Evolutionary conservation across 2,888 invertebrate species (phyloP).

Genomic region (Copidosoma aretas): DNA sequence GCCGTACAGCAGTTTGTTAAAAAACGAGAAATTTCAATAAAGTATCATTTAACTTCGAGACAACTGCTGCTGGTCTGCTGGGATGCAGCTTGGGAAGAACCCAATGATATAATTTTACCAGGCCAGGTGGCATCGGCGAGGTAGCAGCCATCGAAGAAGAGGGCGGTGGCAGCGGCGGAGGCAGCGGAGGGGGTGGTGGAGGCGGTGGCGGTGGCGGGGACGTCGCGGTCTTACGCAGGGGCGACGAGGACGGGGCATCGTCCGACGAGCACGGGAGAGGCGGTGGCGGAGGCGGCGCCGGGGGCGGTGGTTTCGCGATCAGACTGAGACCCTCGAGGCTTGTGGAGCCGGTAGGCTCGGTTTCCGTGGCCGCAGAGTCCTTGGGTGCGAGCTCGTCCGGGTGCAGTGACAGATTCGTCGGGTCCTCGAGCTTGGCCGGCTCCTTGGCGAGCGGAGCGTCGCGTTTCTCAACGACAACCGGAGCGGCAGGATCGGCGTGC

Average conservation of each 20-base stretch:
- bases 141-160: conserved; percentile 32
- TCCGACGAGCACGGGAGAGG: not conserved
- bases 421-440: conserved; percentile 45
- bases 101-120: too few species aligned
- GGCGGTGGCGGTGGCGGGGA: conserved; percentile 60
- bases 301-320: conserved; percentile 60
- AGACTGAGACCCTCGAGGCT: conserved; percentile 61
- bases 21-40: too few species aligned
- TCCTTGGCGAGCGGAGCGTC: conserved; percentile 15
- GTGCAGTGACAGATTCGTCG: conserved; percentile 58
- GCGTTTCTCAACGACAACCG: conserved; percentile 42
- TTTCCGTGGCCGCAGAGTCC: conserved; percentile 23
- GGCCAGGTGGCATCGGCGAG: conserved; percentile 32
- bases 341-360: conserved; percentile 44
- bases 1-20: too few species aligned
- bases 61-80: too few species aligned
- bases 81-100: too few species aligned
- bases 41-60: too few species aligned
- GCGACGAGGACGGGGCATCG: conserved; percentile 55
- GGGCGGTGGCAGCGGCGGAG: conserved; percentile 32
- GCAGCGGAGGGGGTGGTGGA: conserved; percentile 52
- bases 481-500: conserved; percentile 55
- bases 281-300: not conserved
- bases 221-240: conserved; percentile 59
- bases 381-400: conserved; percentile 41